Evolutionary conservation across 2,888 invertebrate genomes (phyloP), one percentile per base, ranked within the genome.

Genomic region (Torymus auratus): DNA sequence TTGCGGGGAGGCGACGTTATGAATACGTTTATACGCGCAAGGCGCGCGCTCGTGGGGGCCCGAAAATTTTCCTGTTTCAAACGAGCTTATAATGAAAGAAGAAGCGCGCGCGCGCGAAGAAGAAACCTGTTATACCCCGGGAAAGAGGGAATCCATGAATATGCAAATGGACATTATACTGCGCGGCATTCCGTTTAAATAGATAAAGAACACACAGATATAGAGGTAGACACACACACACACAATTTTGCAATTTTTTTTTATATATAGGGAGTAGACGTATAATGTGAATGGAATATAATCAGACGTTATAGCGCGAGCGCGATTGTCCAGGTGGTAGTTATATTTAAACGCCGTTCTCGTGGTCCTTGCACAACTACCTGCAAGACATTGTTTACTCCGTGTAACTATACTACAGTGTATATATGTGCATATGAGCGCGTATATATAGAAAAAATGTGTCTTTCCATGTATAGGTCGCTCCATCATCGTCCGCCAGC

Each of bases 151-250:
- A 14, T 55, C 13, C 61, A 72, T 73, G 72, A 73, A 64, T 73
- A 73, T 73, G 72, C 12, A 73, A 73, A 73, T 73, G 72, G 28
- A 73, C 53, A 73, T 73, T 73, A 72, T 41, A 41, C 41, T 10
- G 41, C 55, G 15, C 15, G 28, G 62, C 72, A 15, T 68, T 53
- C 20, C 55, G 20, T 68, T 68, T 68, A 67, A 67, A 53, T 11
- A 10, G 20, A 41, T 12, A 11, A 61, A 52, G 52, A 50, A 50
- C 17, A 15, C 58, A 23, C 14, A n/a, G n/a, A n/a, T n/a, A n/a
- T n/a, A n/a, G n/a, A n/a, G n/a, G 13, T 4, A 5, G 4, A 11
- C 60, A 41, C 41, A 41, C 41, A 41, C 7, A 41, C 1, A 41
- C 7, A 41, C 7, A 41, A 5, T 41, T 17, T 60, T 60, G 17